A percentile compares a stretch with the other conserved stretches of the same genome.
Evolutionary conservation across 2,113 vertebrate genomes (phyloP).

Genomic region (Ptilorrhoa leucosticta): DNA sequence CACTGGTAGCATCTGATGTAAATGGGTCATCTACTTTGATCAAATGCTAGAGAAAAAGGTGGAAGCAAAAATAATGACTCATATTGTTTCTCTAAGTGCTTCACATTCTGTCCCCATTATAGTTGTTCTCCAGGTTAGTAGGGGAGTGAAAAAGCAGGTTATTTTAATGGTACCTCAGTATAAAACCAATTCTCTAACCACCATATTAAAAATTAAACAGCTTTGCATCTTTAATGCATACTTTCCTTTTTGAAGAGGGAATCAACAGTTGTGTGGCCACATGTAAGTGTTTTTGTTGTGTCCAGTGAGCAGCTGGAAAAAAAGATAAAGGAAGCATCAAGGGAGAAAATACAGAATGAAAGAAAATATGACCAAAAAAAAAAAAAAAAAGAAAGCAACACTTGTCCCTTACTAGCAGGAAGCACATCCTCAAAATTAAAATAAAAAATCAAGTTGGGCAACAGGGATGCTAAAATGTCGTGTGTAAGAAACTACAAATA

Average conservation of each 20-base stretch:
- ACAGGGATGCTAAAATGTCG: background rate
- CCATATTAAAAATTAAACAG: constrained; percentile 39
- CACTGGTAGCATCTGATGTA: background rate
- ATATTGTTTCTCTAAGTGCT: background rate
- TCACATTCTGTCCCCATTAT: background rate
- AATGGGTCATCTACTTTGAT: constrained; percentile 3
- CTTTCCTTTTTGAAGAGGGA: background rate
- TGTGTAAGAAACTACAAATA: background rate
- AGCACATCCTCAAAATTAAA: background rate
- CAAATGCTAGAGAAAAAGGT: background rate
- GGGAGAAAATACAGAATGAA: background rate
- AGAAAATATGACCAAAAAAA: background rate
- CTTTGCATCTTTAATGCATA: constrained; percentile 42
- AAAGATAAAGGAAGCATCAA: background rate
- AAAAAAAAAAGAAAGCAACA: background rate
- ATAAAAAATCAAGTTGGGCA: background rate
- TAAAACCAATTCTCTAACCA: background rate
- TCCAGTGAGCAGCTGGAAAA: background rate
- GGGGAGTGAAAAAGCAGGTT: background rate
- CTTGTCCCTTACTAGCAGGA: background rate
- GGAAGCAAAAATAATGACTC: background rate
- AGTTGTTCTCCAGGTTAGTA: background rate
- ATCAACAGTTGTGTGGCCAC: background rate
- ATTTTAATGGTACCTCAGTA: constrained; percentile 3
- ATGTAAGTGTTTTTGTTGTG: background rate